Evolutionary conservation across 2,797 vertebrate genomes (phyloP).

Genomic region (Dendrocincla fuliginosa): DNA sequence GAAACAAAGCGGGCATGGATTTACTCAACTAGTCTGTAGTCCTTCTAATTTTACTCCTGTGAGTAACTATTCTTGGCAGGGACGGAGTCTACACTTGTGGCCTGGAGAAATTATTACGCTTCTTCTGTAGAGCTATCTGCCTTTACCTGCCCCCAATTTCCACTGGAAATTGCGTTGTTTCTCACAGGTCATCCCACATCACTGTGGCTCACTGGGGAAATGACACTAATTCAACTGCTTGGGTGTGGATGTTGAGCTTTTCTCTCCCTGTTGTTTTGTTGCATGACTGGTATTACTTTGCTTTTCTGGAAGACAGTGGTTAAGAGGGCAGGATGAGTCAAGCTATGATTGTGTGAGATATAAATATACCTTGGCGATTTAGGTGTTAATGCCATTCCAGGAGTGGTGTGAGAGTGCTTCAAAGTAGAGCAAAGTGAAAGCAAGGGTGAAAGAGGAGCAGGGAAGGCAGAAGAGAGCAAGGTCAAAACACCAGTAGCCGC

Average conservation of each 20-base stretch:
- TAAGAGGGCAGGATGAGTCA: background rate
- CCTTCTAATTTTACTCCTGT: background rate
- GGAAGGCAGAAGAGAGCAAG: background rate
- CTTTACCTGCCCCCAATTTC: background rate
- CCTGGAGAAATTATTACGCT: background rate
- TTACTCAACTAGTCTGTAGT: background rate
- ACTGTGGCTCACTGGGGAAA: background rate
- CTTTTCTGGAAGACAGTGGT: background rate
- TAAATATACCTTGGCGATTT: background rate
- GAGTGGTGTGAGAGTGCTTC: background rate
- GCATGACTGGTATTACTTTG: background rate
- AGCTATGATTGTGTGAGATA: background rate
- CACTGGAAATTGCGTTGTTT: background rate
- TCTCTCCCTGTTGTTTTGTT: background rate
- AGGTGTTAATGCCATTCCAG: background rate
- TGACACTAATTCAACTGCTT: background rate
- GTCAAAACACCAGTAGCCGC: background rate
- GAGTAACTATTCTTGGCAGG: background rate
- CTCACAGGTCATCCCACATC: background rate
- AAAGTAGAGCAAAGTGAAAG: background rate
- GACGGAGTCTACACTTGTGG: accelerated
- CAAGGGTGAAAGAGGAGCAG: background rate
- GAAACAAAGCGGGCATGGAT: background rate
- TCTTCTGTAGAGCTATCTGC: background rate
- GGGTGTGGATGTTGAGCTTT: background rate